These are phyloP conservation scores for Dendroctonus ponderosae DNA, from an alignment of 1,140 invertebrate species.

Conservation along the genomic window DNA sequence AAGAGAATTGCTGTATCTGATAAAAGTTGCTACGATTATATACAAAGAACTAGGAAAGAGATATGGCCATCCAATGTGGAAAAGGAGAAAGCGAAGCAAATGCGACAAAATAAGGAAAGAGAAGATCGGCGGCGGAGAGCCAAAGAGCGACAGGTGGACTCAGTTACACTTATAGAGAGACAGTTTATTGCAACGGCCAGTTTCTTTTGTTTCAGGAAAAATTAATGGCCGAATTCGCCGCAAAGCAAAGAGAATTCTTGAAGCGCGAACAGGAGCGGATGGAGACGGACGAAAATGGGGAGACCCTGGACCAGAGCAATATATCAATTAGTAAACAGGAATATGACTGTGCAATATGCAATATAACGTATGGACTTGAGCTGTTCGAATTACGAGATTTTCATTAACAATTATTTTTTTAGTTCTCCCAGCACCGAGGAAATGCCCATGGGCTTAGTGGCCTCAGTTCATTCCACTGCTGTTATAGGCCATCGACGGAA, in stretches of 20 bases:
- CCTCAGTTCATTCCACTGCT: slow-evolving; percentile 82
- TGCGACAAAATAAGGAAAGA: slow-evolving; percentile 70
- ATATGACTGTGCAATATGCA: slow-evolving; percentile 96
- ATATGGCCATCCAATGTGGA: slow-evolving; percentile 79
- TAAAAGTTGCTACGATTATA: slow-evolving; percentile 57
- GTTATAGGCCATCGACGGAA: slow-evolving; percentile 74
- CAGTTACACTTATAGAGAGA: neutral
- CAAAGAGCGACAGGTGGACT: slow-evolving; percentile 71
- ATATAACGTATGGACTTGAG: slow-evolving; percentile 46
- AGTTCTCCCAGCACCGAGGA: slow-evolving; percentile 79
- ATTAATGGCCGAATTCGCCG: slow-evolving; percentile 90
- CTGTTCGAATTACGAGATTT: too few species aligned
- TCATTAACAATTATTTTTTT: neutral
- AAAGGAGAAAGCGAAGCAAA: slow-evolving; percentile 70
- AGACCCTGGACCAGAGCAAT: slow-evolving; percentile 48
- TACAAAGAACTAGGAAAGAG: slow-evolving; percentile 61
- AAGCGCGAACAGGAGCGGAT: slow-evolving; percentile 62
- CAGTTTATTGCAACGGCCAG: neutral
- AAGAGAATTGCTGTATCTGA: slow-evolving; percentile 71
- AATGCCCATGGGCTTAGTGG: slow-evolving; percentile 87
- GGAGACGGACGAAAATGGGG: slow-evolving; percentile 58
- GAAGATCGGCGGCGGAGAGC: slow-evolving; percentile 80
- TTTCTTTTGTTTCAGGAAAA: slow-evolving; percentile 57
- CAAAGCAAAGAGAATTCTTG: slow-evolving; percentile 87
- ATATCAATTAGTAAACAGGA: slow-evolving; percentile 68